These are phyloP conservation scores for Pampus argenteus DNA, from an alignment of 2,797 vertebrate species.

Conservation along the genomic window DNA sequence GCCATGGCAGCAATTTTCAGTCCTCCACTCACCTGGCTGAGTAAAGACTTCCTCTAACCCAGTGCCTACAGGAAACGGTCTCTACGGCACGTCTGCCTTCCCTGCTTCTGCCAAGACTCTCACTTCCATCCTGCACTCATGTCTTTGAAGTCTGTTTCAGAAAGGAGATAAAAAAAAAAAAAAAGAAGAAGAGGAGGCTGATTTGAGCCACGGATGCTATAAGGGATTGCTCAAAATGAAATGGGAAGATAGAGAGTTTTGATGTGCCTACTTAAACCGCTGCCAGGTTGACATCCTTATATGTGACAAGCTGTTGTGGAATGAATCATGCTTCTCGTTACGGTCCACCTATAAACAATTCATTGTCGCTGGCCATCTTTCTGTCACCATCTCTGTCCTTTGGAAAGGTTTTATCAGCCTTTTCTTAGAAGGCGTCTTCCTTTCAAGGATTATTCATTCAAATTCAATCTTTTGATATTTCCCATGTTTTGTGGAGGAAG, in stretches of 20 bases:
- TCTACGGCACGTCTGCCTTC: constrained; percentile 57
- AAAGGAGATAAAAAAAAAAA: constrained; percentile 22
- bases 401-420: constrained; percentile 47
- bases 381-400: constrained; percentile 32
- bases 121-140: constrained; percentile 33
- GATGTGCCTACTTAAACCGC: constrained; percentile 42
- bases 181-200: constrained; percentile 54
- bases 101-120: constrained; percentile 60
- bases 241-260: constrained; percentile 50
- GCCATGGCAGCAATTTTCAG: constrained; percentile 54
- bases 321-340: constrained; percentile 40
- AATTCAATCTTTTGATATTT: constrained; percentile 70
- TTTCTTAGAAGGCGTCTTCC: constrained; percentile 22
- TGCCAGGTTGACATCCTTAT: constrained; percentile 53
- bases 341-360: constrained; percentile 41
- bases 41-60: constrained; percentile 64
- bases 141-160: constrained; percentile 62
- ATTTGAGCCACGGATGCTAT: constrained; percentile 58
- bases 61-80: constrained; percentile 67
- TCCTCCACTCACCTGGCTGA: constrained; percentile 74
- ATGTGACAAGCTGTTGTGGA: constrained; percentile 50
- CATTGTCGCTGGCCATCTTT: constrained; percentile 51
- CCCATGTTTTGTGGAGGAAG: constrained; percentile 54
- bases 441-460: constrained; percentile 74
- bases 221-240: constrained; percentile 55